Base-by-base conservation (phyloP, 2,113 vertebrate species). In the Tautogolabrus adspersus region DNA sequence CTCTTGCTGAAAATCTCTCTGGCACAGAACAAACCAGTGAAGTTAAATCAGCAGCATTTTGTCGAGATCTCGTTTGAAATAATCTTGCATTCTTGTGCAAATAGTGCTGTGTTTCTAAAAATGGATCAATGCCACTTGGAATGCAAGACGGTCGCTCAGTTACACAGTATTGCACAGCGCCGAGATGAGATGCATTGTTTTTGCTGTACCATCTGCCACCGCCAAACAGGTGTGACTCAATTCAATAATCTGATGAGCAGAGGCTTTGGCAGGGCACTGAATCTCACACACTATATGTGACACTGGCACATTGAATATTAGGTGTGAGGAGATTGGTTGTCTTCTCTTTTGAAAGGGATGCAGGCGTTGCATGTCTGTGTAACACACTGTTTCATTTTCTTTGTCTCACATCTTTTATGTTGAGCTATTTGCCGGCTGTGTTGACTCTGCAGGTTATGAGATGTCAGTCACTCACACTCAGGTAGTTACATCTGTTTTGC, bases 171-270 rank as follows among this genome's bases (percentile, higher is more conserved):
- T 81, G 83, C 76, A 40, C 78, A 46, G 79, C 79, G 71, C n/a
- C 72, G 71, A 82, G 85, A 91, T 91, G 84, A 88, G 91, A 91
- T 87, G 76, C 82, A 87, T 77, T 84, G 89, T 92, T 88, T 87
- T 86, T 71, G 77, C 66, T 47, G 64, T 66, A 79, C 81, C 90
- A 91, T 91, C 88, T 91, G 90, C 79, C 79, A 51, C 82, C n/a
- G 47, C 66, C 72, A 82, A 84, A 87, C 90, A 92, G 89, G 90
- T 91, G 90, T 84, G 87, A 90, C 88, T 89, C 81, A 69, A 75
- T 87, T 89, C 85, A 75, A 63, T 81, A 73, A 82, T 57, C 68
- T 67, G 82, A 89, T 88, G 83, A 84, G 77, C 86, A 84, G 51
- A 21, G 69, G 62, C 42, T 62, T 71, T 84, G 86, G 66, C 79